A percentile compares a stretch with the other conserved stretches of the same genome.
phyloP scores from a whole-genome alignment of 1,140 invertebrate species.

The Lucilia cuprina region DNA sequence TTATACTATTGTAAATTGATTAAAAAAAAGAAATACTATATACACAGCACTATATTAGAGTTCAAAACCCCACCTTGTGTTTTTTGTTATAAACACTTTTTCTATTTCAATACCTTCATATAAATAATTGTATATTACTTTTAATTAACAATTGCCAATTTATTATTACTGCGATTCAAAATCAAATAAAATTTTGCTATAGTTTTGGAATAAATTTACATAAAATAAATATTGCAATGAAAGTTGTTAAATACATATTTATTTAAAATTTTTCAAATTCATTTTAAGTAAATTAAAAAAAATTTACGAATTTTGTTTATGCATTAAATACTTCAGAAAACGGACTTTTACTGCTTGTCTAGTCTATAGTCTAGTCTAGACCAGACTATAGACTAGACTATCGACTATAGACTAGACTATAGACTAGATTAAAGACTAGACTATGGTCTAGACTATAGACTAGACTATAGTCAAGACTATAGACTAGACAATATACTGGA shows the following conservation, averaged over 20 bases:
- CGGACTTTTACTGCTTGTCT: too few species aligned
- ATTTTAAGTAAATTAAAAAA: neutral
- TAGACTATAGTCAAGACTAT: too few species aligned
- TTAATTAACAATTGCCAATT: neutral
- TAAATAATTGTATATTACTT: neutral
- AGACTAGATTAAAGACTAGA: too few species aligned
- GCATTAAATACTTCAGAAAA: too few species aligned
- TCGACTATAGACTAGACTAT: too few species aligned
- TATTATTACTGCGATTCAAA: neutral
- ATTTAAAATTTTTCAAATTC: neutral
- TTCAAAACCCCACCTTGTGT: neutral
- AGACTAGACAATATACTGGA: too few species aligned
- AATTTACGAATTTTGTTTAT: too few species aligned
- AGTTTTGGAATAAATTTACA: neutral
- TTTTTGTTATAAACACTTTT: too few species aligned
- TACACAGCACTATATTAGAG: neutral
- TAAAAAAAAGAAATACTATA: neutral
- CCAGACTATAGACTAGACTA: too few species aligned
- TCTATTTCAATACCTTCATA: too few species aligned
- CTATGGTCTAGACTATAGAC: too few species aligned
- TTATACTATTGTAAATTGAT: neutral
- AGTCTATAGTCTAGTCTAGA: too few species aligned
- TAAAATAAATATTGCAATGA: slow-evolving; percentile 13
- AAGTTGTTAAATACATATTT: neutral
- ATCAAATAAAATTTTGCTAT: neutral